Percentiles rank a stretch among this genome's conserved stretches.
phyloP scores from a whole-genome alignment of 2,888 invertebrate genomes.

The Camptogramma bilineatum region DNA sequence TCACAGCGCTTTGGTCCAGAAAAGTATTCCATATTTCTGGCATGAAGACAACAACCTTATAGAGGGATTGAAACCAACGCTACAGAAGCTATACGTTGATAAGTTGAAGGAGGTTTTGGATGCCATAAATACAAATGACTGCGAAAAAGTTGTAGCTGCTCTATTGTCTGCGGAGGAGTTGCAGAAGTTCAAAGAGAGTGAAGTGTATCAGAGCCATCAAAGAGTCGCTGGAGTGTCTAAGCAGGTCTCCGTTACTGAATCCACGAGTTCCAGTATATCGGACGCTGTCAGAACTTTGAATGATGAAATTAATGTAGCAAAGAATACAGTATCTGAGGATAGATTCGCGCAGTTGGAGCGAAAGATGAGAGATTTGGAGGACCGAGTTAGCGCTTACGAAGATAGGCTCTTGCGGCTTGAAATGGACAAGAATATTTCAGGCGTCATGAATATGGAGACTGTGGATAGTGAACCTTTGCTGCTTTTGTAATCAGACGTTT shows the following conservation, averaged over 20 bases:
- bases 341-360: conserved; percentile 49
- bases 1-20: conserved; percentile 56
- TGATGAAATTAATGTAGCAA: conserved; percentile 50
- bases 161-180: conserved; percentile 64
- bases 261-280: conserved; percentile 16
- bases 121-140: conserved; percentile 64
- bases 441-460: not conserved
- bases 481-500: conserved; percentile 2
- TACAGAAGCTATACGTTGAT: conserved; percentile 62
- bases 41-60: conserved; percentile 68
- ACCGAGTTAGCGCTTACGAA: conserved; percentile 37
- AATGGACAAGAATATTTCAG: conserved; percentile 21
- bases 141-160: conserved; percentile 56
- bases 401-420: conserved; percentile 52
- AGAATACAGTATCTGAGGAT: conserved; percentile 39
- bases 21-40: conserved; percentile 73
- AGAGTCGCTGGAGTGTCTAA: conserved; percentile 44
- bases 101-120: conserved; percentile 68
- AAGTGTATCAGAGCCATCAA: conserved; percentile 55
- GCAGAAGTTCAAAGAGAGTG: conserved; percentile 58
- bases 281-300: conserved; percentile 50
- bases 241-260: conserved; percentile 27
- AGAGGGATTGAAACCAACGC: conserved; percentile 58
- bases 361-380: conserved; percentile 46
- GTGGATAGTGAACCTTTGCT: conserved; percentile 21